Conservation (phyloP, 2,888 invertebrate species). For the Stegophylla sp. region DNA sequence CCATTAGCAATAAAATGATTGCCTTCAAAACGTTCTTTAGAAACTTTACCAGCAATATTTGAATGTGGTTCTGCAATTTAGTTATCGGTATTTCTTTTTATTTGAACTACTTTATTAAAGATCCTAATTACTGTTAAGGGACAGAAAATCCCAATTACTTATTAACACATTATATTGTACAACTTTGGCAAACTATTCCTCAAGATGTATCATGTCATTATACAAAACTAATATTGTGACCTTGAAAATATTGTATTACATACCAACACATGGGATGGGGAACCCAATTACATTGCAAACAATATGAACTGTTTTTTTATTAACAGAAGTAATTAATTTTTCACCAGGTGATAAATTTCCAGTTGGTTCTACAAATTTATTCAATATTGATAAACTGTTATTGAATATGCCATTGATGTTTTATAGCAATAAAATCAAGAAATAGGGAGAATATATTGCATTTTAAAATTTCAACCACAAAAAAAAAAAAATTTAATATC, state of each 20-base stretch:
- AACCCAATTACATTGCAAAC: slow-evolving; percentile 64
- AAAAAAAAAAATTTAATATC: too few relatives aligned
- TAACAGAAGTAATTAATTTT: slow-evolving; percentile 61
- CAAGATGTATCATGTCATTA: not conserved
- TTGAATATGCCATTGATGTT: not conserved
- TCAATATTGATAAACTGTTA: slow-evolving; percentile 39
- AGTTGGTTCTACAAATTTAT: slow-evolving; percentile 71
- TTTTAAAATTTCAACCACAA: too few relatives aligned
- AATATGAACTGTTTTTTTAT: slow-evolving; percentile 62
- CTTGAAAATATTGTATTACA: slow-evolving; percentile 61
- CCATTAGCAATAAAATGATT: slow-evolving; percentile 60
- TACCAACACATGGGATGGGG: slow-evolving; percentile 65
- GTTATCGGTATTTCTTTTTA: not conserved
- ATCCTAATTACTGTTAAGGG: not conserved
- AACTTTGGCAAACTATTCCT: not conserved
- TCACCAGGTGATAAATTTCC: slow-evolving; percentile 69
- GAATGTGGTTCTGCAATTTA: slow-evolving; percentile 50
- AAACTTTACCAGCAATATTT: slow-evolving; percentile 62
- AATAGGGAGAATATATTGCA: slow-evolving; percentile 48
- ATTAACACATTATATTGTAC: slow-evolving; percentile 11
- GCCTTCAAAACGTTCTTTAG: slow-evolving; percentile 63
- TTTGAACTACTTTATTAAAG: not conserved
- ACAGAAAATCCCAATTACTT: not conserved
- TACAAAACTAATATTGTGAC: not conserved
- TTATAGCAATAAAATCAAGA: not conserved